Evolutionary conservation across 2,888 invertebrate species (phyloP).

Genomic region (Eupithecia abbreviata): DNA sequence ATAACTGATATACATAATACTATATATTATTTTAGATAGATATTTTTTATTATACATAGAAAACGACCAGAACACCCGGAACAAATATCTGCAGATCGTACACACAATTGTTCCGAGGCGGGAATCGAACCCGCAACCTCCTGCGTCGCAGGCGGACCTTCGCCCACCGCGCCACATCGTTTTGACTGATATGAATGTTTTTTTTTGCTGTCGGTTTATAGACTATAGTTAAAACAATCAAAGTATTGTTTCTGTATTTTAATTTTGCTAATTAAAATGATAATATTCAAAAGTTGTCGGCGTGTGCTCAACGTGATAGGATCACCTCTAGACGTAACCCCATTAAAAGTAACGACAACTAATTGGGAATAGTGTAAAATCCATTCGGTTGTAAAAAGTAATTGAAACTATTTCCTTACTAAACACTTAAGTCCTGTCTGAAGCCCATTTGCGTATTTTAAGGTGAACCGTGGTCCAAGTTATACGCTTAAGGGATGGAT

Average conservation of each 20-base stretch:
- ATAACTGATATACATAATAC: no score
- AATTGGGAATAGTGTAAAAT: conserved; percentile 38
- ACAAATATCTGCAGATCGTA: no score
- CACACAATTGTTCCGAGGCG: no score
- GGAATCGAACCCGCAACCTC: no score
- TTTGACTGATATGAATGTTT: no score
- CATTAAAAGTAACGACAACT: conserved; percentile 21
- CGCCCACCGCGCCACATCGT: no score
- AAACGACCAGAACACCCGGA: no score
- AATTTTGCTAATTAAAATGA: not conserved
- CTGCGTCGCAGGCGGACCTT: no score
- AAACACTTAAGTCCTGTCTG: conserved; percentile 39
- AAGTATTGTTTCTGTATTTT: not conserved
- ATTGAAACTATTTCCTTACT: conserved; percentile 45
- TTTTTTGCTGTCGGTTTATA: no score
- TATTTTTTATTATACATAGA: no score
- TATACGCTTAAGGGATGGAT: not conserved
- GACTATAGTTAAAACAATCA: no score
- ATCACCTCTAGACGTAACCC: conserved; percentile 37
- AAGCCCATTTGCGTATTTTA: conserved; percentile 45
- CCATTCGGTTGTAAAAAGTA: conserved; percentile 40
- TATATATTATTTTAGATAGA: no score
- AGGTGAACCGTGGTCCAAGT: conserved; percentile 25
- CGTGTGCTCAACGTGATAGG: not conserved
- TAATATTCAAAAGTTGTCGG: not conserved